Base-by-base conservation (phyloP, 2,113 vertebrate species). In the Bufo gargarizans region DNA sequence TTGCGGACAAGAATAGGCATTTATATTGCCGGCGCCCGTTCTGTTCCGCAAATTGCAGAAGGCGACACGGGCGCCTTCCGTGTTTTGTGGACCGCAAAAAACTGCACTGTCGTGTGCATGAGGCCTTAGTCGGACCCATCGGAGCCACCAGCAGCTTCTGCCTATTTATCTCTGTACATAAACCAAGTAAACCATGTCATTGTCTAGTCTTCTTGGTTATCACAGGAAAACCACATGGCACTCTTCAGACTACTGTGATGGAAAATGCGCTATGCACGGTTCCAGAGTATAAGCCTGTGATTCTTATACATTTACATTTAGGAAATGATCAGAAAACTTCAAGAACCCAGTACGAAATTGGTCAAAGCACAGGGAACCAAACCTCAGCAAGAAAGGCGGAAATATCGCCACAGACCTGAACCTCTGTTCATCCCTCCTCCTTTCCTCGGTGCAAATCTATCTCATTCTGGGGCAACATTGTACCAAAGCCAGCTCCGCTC, bases 401-500 rank as follows among this genome's bases (percentile, higher is more conserved):
- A 94, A 85, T 94, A 95, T 79, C 95, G 95, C 6, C 96, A 96
- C 88, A 93, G 95, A 86, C 95, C 96, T 0, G 95, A 96, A 81
- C 96, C 96, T 43, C 95, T 97, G 86, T 95, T 97, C 93, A 97
- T 97, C 90, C 96, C 96, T 81, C 94, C 96, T 4, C 95, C 95
- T 90, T 92, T 93, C 83, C 94, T 93, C 93, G 93, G 80, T 92
- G 89, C 93, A 65, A 91, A 91, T 71, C 45, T 91, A 43, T 90
- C 93, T 11, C 90, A 93, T 89, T 94, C 94, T 0, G 96, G 95
- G 1, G 95, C 96, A 58, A 96, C 93, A 0, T 93, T 97, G 45
- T 97, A 96, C 94, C 95, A 96, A 93, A 97, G 97, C 77, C 96
- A 95, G 91, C 95, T 97, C 10, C 96, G 95, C 90, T 96, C 96